These are phyloP conservation scores for Conus canariensis DNA, from an alignment of 2,888 invertebrate species.

Conservation along the genomic window DNA sequence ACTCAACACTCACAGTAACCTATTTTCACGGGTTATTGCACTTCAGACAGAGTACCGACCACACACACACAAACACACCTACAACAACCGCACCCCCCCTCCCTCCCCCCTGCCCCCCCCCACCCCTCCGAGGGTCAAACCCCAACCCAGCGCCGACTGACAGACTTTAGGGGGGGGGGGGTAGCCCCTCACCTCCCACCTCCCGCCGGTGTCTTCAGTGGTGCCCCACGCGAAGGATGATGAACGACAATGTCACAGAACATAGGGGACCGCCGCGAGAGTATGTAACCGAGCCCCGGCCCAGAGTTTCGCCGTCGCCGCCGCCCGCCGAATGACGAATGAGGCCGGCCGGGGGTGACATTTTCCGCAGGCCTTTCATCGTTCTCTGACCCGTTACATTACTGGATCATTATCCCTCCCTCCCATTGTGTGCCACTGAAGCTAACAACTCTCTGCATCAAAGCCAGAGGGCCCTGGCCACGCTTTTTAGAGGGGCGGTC, in stretches of 20 bases:
- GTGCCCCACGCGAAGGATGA: background rate
- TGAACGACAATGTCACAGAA: background rate
- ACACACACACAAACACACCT: no score
- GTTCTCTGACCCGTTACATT: conserved; percentile 33
- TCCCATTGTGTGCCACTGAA: conserved; percentile 6
- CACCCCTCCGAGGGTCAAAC: no score
- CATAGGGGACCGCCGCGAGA: background rate
- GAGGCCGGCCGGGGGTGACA: conserved; percentile 22
- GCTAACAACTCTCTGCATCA: conserved; percentile 16
- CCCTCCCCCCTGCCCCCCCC: no score
- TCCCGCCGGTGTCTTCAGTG: background rate
- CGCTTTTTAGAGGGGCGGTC: background rate
- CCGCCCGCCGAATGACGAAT: conserved; percentile 20
- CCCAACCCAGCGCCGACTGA: no score
- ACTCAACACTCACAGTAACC: no score
- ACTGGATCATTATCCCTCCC: conserved; percentile 33
- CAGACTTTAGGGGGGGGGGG: no score
- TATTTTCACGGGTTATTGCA: no score
- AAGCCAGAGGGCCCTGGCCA: background rate
- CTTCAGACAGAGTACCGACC: no score
- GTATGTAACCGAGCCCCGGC: no score
- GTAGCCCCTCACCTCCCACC: background rate
- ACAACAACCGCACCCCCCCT: no score
- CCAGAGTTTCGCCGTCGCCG: no score
- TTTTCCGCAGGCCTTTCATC: conserved; percentile 29